A percentile compares a stretch with the other conserved stretches of the same genome.
These are phyloP conservation scores for Equus przewalskii DNA, from an alignment of 2,113 vertebrate species.

Conservation along the genomic window DNA sequence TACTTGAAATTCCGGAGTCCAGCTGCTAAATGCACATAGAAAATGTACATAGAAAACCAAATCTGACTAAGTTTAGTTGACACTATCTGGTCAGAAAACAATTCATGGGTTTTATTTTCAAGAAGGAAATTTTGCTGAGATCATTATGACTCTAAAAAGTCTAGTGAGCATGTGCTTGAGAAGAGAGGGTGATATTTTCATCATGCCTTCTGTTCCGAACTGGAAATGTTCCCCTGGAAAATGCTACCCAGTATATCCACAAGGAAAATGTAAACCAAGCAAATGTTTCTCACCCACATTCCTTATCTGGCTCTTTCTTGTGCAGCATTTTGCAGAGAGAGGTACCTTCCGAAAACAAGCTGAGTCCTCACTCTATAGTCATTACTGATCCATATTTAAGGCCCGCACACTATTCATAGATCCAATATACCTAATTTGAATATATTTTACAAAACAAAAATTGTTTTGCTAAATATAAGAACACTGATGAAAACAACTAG, in stretches of 20 bases:
- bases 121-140: constrained; percentile 66
- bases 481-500: constrained; percentile 11
- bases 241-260: constrained; percentile 30
- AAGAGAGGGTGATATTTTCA: constrained; percentile 63
- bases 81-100: constrained; percentile 45
- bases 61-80: constrained; percentile 51
- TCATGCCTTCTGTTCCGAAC: constrained; percentile 67
- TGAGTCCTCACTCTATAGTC: background rate
- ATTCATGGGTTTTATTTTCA: constrained; percentile 59
- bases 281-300: constrained; percentile 45
- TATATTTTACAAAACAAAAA: background rate
- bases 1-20: constrained; percentile 31
- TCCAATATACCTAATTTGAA: background rate
- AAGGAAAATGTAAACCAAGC: constrained; percentile 50
- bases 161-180: background rate
- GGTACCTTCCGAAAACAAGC: background rate
- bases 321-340: constrained; percentile 20
- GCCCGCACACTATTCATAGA: background rate
- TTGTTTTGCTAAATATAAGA: background rate
- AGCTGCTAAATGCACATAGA: background rate
- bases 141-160: constrained; percentile 50
- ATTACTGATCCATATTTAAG: constrained; percentile 9
- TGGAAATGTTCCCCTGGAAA: constrained; percentile 66
- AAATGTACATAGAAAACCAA: background rate
- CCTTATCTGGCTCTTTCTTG: background rate